Base-by-base conservation (phyloP, 2,797 vertebrate genomes). In the Momotus momota region DNA sequence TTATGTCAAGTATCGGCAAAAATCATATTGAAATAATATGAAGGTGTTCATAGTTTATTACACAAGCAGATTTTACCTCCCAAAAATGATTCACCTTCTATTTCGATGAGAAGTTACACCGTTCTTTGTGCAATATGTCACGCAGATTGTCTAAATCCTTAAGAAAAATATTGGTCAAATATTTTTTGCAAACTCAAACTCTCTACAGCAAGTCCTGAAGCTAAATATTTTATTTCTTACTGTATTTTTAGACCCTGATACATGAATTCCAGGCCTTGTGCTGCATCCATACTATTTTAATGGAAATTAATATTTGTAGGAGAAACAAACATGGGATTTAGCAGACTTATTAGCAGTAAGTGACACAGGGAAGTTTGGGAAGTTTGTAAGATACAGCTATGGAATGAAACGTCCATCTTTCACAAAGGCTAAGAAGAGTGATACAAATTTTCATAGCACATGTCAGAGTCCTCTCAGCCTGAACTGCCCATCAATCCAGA, bases 321-420 rank as follows among this genome's bases (percentile, higher is more conserved):
- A 90, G 52, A 94, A 88, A 60, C 29, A 83, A 75, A 73, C 5
- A 54, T 7, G 40, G 49, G 43, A 29, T 73, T 92, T 70, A 84
- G 38, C 55, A 86, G 23, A 69, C 64, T 55, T 93, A 64, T 27
- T 26, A 96, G 77, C 86, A 86, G 13, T 73, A 71, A 88, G 40
- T 94, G 79, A 71, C 66, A 94, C 43, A 31, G 67, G 72, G 52
- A 54, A 51, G 16, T 74, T 80, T 55, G 61, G 54, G 69, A 75
- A 84, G 69, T 88, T 86, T 69, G 4, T 65, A 64, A 62, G 88
- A 86, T 88, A 80, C 2, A 94, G 78, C 92, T 97, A 19, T 73
- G 72, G 97, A 97, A 98, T 98, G 98, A 97, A 97, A 96, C 94
- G 72, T 94, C 97, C 98, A 97, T 97, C 97, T 98, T 98, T 98